A percentile compares a stretch with the other conserved stretches of the same genome.
Conservation (phyloP, 2,797 vertebrate species). For the Micrastur ruficollis region DNA sequence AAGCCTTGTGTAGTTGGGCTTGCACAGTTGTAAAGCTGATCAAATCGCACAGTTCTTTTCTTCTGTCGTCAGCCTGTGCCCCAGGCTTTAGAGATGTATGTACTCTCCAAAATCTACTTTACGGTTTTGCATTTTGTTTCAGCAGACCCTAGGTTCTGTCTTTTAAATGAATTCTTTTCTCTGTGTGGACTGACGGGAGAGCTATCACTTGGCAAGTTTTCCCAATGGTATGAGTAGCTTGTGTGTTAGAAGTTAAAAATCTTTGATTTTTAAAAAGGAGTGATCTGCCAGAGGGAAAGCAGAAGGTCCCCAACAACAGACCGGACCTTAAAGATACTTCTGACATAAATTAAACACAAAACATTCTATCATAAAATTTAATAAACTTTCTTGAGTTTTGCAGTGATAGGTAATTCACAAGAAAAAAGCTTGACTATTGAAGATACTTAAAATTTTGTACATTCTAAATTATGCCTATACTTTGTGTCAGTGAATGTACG, state of each 20-base stretch:
- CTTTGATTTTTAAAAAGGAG: neutral
- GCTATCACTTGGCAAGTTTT: neutral
- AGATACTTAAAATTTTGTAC: neutral
- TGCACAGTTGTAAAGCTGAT: neutral
- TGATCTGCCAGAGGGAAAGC: neutral
- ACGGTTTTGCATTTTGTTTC: neutral
- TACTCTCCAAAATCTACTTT: neutral
- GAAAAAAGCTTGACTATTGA: neutral
- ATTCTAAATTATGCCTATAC: neutral
- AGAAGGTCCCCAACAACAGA: neutral
- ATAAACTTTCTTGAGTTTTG: neutral
- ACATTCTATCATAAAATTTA: neutral
- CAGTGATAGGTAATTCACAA: neutral
- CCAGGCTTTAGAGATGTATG: neutral
- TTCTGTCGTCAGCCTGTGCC: neutral
- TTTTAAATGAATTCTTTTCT: neutral
- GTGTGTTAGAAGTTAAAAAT: neutral
- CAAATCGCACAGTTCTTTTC: neutral
- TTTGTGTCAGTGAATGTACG: neutral
- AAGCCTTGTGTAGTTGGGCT: neutral
- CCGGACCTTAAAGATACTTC: neutral
- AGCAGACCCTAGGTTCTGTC: neutral
- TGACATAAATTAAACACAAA: neutral
- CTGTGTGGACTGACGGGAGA: neutral
- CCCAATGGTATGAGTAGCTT: neutral